Conservation (phyloP, 2,888 invertebrate species). For the Dendrolimus houi region DNA sequence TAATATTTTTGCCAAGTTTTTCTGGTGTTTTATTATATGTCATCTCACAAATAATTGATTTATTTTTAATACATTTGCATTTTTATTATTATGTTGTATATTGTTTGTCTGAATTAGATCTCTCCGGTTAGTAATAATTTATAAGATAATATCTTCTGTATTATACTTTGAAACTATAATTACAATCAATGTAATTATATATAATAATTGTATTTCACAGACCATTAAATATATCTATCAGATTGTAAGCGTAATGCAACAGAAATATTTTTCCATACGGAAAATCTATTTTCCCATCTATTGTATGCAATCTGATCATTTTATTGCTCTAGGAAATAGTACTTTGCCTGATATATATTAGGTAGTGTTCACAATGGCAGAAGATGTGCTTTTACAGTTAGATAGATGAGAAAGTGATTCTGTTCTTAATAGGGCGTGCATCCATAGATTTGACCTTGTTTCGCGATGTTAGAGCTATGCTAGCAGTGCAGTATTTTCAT, state of each 20-base stretch:
- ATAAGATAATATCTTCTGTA: background rate
- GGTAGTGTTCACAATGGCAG: background rate
- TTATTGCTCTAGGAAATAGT: background rate
- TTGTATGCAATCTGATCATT: background rate
- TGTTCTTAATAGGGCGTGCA: background rate
- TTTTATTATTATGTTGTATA: too few relatives aligned
- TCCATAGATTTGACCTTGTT: background rate
- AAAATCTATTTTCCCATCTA: background rate
- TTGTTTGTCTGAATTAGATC: too few relatives aligned
- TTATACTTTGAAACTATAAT: background rate
- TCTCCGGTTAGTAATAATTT: too few relatives aligned
- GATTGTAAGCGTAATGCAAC: background rate
- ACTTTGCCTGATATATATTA: background rate
- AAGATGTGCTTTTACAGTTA: background rate
- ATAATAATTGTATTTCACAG: constrained; percentile 1
- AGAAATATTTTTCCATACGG: background rate
- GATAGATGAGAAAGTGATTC: background rate
- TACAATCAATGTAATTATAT: constrained; percentile 15
- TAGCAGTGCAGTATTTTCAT: too few relatives aligned
- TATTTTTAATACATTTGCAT: too few relatives aligned
- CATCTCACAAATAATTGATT: too few relatives aligned
- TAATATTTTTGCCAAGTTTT: too few relatives aligned
- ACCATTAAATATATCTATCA: background rate
- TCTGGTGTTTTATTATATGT: too few relatives aligned
- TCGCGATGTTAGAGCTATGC: too few relatives aligned